These are phyloP conservation scores for Cataglyphis livida DNA, from an alignment of 2,888 invertebrate species.

Conservation along the genomic window DNA sequence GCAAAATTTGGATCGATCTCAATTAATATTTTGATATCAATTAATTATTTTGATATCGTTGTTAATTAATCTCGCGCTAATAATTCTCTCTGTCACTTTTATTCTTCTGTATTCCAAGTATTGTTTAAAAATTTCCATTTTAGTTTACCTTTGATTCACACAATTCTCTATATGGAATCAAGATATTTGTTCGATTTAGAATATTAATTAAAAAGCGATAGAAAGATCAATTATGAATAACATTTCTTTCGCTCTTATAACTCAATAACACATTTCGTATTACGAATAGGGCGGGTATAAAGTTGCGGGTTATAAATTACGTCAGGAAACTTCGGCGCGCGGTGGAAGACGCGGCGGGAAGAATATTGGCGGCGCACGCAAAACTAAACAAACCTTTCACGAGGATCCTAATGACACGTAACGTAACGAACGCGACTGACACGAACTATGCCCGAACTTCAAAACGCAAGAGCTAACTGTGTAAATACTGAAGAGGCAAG, in stretches of 20 bases:
- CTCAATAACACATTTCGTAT: slow-evolving; percentile 45
- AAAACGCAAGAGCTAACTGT: slow-evolving; percentile 37
- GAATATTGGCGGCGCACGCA: slow-evolving; percentile 49
- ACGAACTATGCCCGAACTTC: slow-evolving; percentile 46
- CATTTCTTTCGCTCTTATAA: slow-evolving; percentile 10
- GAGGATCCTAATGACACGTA: slow-evolving; percentile 54
- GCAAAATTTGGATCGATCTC: slow-evolving; percentile 9
- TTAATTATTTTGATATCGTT: not conserved
- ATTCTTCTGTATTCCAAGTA: not conserved
- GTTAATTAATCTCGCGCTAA: not conserved
- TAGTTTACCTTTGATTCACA: not conserved
- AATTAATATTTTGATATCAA: not conserved
- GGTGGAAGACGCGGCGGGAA: slow-evolving; percentile 22
- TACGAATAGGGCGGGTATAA: slow-evolving; percentile 20
- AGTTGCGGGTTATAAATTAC: slow-evolving; percentile 47
- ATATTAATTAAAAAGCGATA: not conserved
- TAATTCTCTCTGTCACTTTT: not conserved
- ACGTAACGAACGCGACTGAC: slow-evolving; percentile 53
- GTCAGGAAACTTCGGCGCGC: slow-evolving; percentile 35
- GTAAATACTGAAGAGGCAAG: slow-evolving; percentile 53
- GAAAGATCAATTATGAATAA: slow-evolving; percentile 17
- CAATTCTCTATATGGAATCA: not conserved
- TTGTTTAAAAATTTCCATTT: not conserved
- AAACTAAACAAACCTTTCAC: slow-evolving; percentile 55
- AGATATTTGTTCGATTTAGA: not conserved